Evolutionary conservation across 2,797 vertebrate genomes (phyloP), one percentile per base, ranked within the genome.

Genomic region (Micrastur ruficollis): DNA sequence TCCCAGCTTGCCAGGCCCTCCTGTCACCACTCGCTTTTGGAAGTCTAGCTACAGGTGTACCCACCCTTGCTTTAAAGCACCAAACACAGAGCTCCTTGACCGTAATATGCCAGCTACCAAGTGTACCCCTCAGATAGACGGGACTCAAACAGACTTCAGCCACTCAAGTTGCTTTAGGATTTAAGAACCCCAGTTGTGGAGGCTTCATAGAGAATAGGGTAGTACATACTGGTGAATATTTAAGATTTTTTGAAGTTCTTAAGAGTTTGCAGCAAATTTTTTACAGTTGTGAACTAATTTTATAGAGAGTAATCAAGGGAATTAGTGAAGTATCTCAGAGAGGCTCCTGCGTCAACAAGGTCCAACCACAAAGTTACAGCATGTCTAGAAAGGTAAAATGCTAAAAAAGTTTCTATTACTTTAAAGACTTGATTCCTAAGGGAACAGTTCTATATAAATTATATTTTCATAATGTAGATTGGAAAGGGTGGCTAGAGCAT

Each of bases 41-140:
- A 62, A 34, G 12, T 12, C 25, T 50, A 49, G 6, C 59, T 38
- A 25, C 47, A 2, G 2, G 44, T 0, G 0, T 2, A 19, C 32
- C 26, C 27, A 78, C 2, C 46, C 53, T 52, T 5, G 3, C 1
- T 36, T 49, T 29, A 26, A 38, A 27, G 17, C 26, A 40, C 36
- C 31, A 16, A 66, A 53, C 5, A n/a, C 36, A 4, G 11, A 25
- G 52, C 40, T 88, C 38, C 67, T 20, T 23, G 53, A 46, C 34
- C 27, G 34, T 19, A 74, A 23, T 20, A 31, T 6, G 38, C 47
- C 76, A 70, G 7, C 21, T 38, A 53, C 31, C 2, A 5, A 40
- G 18, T 6, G 29, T 9, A 14, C 31, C 42, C 74, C 65, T 9
- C 4, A 26, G 63, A 63, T 1, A 55, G 40, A 32, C 21, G 21